Evolutionary conservation across 2,797 vertebrate species (phyloP), one percentile per base, ranked within the genome.

Genomic region (Momotus momota): DNA sequence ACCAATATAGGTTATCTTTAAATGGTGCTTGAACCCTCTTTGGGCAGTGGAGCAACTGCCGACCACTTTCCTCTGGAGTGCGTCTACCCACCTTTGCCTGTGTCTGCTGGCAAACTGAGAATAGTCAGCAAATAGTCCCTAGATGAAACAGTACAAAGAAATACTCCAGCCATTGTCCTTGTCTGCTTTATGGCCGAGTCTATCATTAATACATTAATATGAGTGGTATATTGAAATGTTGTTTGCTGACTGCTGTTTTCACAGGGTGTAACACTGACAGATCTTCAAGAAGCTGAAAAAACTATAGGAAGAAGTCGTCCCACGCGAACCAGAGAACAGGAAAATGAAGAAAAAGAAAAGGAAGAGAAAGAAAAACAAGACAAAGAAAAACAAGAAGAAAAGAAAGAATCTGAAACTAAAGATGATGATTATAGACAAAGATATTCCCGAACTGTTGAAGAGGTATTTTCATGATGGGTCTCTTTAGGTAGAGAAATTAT

Each of bases 261-360:
- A 19, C 38, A 98, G 99, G 99, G 99, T 1, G 99, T 99, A 91
- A 99, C 99, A 40, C 96, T 99, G 96, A 99, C 99, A 40, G 99
- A 99, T 98, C 99, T 99, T 96, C 99, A 99, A 93, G 99, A 99
- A 98, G 99, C 99, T 43, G 99, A 99, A 97, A 99, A 99, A 98
- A 99, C 99, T 82, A 99, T 99, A 92, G 98, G 98, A 91, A 98
- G 99, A 98, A 99, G 96, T 98, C 99, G 99, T 85, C 81, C 99
- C 81, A 94, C 97, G 7, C 98, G 99, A 97, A 98, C 98, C 83
- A 98, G 98, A 94, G 99, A 99, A 96, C 99, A 99, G 90, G 99
- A 99, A 97, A 99, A 98, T 95, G 99, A 99, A 97, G 99, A 99
- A 97, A 99, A 98, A 81, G 99, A 99, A 97, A 99, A 99, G 95